Base-by-base conservation (phyloP, 2,113 vertebrate species). In the Dipodomys spectabilis region DNA sequence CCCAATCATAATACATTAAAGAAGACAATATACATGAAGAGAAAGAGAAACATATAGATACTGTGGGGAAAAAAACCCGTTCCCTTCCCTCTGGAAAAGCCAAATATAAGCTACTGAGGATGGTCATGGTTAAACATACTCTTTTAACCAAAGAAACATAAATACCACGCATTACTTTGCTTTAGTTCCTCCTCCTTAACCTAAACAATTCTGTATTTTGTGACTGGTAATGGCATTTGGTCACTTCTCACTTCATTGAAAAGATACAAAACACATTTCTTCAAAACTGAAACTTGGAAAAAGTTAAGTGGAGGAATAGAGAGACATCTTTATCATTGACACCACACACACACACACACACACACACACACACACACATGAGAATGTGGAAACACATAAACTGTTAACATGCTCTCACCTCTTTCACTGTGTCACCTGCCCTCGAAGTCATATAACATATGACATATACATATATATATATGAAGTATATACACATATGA, bases 121-220 rank as follows among this genome's bases (percentile, higher is more conserved):
- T 3, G 27, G 30, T 2, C 44, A 35, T 13, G 9, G 25, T 64
- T 30, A 49, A 62, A 23, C 7, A 68, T 30, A 5, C 86, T 87
- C 7, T 22, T 72, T 62, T 74, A 91, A 67, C 6, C 57, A 39
- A 77, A 32, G 27, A 79, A 62, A 85, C 49, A 35, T 44, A 57
- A 82, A 39, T 83, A 30, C 12, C 45, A 62, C 83, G 57, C 7
- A 13, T 30, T 84, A 30, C 12, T 49, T 49, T 49, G 49, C 45
- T 53, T 80, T 22, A 89, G 35, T 49, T 75, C 72, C 4, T 68
- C 22, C 57, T 64, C 86, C 11, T 88, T 86, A 86, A 86, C 39
- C 49, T 65, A 85, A 82, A 92, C 67, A 88, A 72, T 60, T 9
- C 0, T 44, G 30, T 30, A 69, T 80, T 96, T 94, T 92, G 28